These are phyloP conservation scores for Ailurus styani DNA, from an alignment of 2,113 vertebrate species.

Conservation along the genomic window DNA sequence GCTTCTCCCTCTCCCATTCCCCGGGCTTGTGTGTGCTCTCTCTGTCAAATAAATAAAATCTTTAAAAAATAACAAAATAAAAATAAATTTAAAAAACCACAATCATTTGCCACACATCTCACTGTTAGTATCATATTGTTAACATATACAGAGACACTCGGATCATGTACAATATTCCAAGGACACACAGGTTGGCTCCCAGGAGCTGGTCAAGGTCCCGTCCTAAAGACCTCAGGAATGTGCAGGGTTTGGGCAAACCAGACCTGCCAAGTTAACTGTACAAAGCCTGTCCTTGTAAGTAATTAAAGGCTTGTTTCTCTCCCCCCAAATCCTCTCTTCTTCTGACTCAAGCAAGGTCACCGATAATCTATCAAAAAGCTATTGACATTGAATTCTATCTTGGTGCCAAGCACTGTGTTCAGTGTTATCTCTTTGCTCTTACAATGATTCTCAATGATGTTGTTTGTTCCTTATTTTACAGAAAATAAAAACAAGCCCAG, in stretches of 20 bases:
- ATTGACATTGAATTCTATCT: rapidly evolving
- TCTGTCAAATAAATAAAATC: neutral
- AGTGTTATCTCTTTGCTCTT: neutral
- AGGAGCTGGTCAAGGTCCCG: neutral
- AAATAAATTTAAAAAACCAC: neutral
- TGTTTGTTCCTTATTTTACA: neutral
- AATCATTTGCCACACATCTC: neutral
- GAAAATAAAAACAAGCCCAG: neutral
- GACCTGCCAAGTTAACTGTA: neutral
- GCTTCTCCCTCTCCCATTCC: neutral
- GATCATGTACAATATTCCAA: neutral
- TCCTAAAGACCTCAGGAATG: neutral
- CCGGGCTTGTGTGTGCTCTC: too few relatives aligned
- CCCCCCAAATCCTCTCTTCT: neutral
- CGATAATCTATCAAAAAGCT: neutral
- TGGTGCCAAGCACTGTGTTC: neutral
- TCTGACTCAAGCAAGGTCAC: neutral
- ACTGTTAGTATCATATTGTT: neutral
- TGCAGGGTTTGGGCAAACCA: neutral
- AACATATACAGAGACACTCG: neutral
- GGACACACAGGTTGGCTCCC: neutral
- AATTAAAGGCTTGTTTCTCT: neutral
- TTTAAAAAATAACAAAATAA: neutral
- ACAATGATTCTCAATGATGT: neutral
- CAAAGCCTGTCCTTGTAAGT: rapidly evolving